phyloP scores from a whole-genome alignment of 2,888 invertebrate species.

The Abrostola tripartita region DNA sequence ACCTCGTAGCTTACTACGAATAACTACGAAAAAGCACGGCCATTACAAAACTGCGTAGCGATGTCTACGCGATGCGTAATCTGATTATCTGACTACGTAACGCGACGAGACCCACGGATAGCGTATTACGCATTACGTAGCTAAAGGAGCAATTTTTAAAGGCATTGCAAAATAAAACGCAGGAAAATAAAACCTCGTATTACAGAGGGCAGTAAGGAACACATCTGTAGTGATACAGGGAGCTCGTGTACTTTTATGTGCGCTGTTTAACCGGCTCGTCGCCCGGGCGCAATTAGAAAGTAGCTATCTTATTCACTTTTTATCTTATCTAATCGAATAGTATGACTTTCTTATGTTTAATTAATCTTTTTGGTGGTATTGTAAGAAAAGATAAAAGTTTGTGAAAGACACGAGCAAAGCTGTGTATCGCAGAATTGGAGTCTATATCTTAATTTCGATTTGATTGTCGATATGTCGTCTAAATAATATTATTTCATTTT shows the following conservation, averaged over 20 bases:
- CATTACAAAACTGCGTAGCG: conserved; percentile 1
- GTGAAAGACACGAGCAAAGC: too few relatives aligned
- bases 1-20: too few relatives aligned
- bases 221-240: conserved; percentile 48
- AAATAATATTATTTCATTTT: background rate
- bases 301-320: conserved; percentile 62
- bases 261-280: conserved; percentile 68
- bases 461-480: too few relatives aligned
- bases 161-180: conserved; percentile 23
- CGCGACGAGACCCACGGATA: background rate
- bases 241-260: conserved; percentile 65
- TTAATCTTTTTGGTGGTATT: conserved; percentile 1
- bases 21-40: background rate
- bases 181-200: conserved; percentile 27
- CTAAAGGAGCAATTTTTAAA: conserved; percentile 6
- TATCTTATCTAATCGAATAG: conserved; percentile 45
- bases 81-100: background rate
- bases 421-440: too few relatives aligned
- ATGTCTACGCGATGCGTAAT: conserved; percentile 5
- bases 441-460: too few relatives aligned
- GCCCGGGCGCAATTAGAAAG: conserved; percentile 68
- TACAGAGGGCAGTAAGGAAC: conserved; percentile 42
- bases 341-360: conserved; percentile 22
- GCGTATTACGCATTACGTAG: background rate
- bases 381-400: background rate